These are phyloP conservation scores for Quadroppia sp. DNA, from an alignment of 2,888 invertebrate genomes.

Conservation along the genomic window DNA sequence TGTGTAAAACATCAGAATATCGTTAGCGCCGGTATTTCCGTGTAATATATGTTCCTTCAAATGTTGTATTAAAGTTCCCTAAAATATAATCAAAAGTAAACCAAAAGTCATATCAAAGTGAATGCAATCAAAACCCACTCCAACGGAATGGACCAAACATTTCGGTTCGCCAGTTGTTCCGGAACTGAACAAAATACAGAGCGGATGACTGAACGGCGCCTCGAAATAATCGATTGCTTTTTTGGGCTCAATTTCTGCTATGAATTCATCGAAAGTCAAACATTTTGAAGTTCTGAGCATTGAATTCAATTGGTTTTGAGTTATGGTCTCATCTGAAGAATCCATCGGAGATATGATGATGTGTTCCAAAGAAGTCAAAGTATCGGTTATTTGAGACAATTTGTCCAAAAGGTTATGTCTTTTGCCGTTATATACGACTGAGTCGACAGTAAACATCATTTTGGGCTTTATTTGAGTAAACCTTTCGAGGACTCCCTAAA, in stretches of 20 bases:
- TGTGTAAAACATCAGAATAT: slow-evolving; percentile 59
- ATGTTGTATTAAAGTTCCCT: slow-evolving; percentile 60
- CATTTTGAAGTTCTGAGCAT: background rate
- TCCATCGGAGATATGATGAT: slow-evolving; percentile 16
- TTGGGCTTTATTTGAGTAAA: slow-evolving; percentile 56
- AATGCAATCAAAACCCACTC: slow-evolving; percentile 53
- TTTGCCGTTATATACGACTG: slow-evolving; percentile 58
- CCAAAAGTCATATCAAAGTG: background rate
- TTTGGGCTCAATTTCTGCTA: slow-evolving; percentile 22
- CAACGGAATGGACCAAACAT: slow-evolving; percentile 60
- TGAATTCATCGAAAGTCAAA: background rate
- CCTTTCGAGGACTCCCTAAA: slow-evolving; percentile 55
- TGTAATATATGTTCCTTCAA: slow-evolving; percentile 59
- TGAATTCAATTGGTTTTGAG: slow-evolving; percentile 13
- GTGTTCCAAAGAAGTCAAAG: slow-evolving; percentile 10
- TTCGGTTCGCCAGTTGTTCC: slow-evolving; percentile 62
- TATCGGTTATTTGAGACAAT: slow-evolving; percentile 50
- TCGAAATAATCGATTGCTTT: slow-evolving; percentile 52
- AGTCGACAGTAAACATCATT: slow-evolving; percentile 58
- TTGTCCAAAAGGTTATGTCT: slow-evolving; percentile 57
- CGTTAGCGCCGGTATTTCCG: slow-evolving; percentile 55
- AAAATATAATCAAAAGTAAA: slow-evolving; percentile 18
- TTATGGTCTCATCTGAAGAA: background rate
- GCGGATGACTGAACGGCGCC: slow-evolving; percentile 59
- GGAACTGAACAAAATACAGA: slow-evolving; percentile 60